Evolutionary conservation across 2,797 vertebrate genomes (phyloP).

Genomic region (Malurus splendens): DNA sequence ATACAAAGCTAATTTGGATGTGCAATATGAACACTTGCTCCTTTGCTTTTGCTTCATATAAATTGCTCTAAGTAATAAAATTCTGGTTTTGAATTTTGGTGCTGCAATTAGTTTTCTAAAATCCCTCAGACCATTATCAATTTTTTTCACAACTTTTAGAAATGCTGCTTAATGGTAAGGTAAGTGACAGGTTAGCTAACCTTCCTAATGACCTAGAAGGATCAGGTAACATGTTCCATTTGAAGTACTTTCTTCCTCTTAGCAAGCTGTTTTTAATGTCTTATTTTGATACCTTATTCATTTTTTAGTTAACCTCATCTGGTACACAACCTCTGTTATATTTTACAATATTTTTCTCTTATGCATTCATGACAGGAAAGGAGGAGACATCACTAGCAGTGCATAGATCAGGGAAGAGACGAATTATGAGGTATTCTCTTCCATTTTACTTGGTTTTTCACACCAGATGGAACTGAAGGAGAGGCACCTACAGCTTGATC

Average conservation of each 20-base stretch:
- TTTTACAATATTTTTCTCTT: background rate
- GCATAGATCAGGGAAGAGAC: background rate
- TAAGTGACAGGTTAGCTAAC: background rate
- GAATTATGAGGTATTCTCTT: background rate
- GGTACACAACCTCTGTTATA: background rate
- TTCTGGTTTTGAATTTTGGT: background rate
- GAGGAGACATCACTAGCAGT: background rate
- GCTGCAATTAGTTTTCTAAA: background rate
- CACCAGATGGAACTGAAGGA: background rate
- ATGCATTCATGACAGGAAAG: background rate
- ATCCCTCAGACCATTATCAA: background rate
- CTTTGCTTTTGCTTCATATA: background rate
- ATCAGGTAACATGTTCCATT: background rate
- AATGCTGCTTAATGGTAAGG: background rate
- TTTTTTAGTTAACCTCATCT: background rate
- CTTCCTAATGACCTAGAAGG: background rate
- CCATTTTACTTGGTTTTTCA: background rate
- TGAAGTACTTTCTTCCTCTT: background rate
- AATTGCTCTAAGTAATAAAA: background rate
- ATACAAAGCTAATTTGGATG: background rate
- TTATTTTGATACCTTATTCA: background rate
- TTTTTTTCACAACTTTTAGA: background rate
- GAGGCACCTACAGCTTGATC: background rate
- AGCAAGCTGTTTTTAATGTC: background rate
- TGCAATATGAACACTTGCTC: background rate